Conservation (phyloP, 1,140 invertebrate species). For the Parasteatoda tepidariorum region DNA sequence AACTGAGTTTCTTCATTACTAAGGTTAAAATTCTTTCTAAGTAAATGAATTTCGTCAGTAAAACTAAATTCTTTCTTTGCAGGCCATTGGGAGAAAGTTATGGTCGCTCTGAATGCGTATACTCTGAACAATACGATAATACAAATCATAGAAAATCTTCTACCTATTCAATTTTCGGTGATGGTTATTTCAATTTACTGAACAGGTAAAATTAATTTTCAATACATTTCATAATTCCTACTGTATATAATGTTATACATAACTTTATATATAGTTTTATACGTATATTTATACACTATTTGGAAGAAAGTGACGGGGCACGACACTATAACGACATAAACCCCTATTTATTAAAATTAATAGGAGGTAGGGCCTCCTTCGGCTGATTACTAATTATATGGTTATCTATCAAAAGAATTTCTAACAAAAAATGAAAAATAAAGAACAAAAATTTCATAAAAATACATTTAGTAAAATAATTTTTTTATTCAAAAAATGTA, state of each 20-base stretch:
- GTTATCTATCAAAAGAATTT: no score
- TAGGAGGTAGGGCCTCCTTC: no score
- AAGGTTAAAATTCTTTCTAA: background rate
- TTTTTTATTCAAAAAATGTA: background rate
- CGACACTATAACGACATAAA: no score
- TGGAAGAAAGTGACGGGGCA: no score
- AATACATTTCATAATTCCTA: no score
- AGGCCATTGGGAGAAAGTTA: slow-evolving; percentile 36
- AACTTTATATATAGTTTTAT: background rate
- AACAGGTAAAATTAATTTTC: slow-evolving; percentile 8
- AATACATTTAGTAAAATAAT: background rate
- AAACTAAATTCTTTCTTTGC: background rate
- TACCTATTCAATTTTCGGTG: slow-evolving; percentile 26
- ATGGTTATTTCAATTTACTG: slow-evolving; percentile 19
- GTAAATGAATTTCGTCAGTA: background rate
- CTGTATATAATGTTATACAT: no score
- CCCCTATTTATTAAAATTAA: no score
- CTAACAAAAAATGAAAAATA: background rate
- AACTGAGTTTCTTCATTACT: background rate
- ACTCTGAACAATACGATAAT: slow-evolving; percentile 29
- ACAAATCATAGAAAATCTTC: slow-evolving; percentile 30
- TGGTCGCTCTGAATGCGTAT: slow-evolving; percentile 3
- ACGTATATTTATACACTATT: no score
- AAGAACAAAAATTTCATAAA: background rate
- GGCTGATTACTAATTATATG: background rate